A percentile compares a stretch with the other conserved stretches of the same genome.
These are phyloP conservation scores for Notothenia coriiceps DNA, from an alignment of 2,113 vertebrate species.

Conservation along the genomic window DNA sequence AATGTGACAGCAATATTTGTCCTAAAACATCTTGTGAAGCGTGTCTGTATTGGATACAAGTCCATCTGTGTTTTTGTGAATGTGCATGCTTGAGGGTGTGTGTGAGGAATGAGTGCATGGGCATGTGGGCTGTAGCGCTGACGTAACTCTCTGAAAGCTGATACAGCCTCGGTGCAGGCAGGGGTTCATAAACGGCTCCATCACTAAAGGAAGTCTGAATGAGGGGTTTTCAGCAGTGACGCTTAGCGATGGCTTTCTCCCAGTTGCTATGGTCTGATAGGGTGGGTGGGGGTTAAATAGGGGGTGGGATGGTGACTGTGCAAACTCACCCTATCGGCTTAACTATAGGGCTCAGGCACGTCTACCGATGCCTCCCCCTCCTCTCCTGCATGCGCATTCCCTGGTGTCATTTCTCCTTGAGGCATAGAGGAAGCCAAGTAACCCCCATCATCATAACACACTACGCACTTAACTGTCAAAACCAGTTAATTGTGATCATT, in stretches of 20 bases:
- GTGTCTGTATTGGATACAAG: neutral
- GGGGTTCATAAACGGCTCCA: slow-evolving; percentile 19
- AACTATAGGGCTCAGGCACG: slow-evolving; percentile 48
- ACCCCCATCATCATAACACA: slow-evolving; percentile 42
- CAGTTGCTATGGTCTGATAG: slow-evolving; percentile 57
- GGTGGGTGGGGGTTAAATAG: slow-evolving; percentile 38
- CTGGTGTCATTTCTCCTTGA: slow-evolving; percentile 77
- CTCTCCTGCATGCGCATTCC: slow-evolving; percentile 62
- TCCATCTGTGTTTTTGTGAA: slow-evolving; percentile 19
- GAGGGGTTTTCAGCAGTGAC: slow-evolving; percentile 56
- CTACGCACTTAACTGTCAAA: slow-evolving; percentile 28
- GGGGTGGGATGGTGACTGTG: slow-evolving; percentile 63
- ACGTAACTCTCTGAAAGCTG: slow-evolving; percentile 65
- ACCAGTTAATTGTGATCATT: neutral
- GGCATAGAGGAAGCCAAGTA: slow-evolving; percentile 61
- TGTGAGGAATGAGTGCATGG: slow-evolving; percentile 40
- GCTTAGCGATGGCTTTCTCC: slow-evolving; percentile 34
- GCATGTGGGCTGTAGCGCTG: slow-evolving; percentile 62
- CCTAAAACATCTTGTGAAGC: slow-evolving; percentile 28
- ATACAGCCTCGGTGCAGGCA: slow-evolving; percentile 22
- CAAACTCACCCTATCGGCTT: slow-evolving; percentile 60
- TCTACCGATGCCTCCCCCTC: slow-evolving; percentile 41
- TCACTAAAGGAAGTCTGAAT: slow-evolving; percentile 46
- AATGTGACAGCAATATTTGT: slow-evolving; percentile 25
- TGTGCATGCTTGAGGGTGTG: slow-evolving; percentile 7